Evolutionary conservation across 2,797 vertebrate genomes (phyloP), one percentile per base, ranked within the genome.

Genomic region (Parauchenoglanis ngamensis): DNA sequence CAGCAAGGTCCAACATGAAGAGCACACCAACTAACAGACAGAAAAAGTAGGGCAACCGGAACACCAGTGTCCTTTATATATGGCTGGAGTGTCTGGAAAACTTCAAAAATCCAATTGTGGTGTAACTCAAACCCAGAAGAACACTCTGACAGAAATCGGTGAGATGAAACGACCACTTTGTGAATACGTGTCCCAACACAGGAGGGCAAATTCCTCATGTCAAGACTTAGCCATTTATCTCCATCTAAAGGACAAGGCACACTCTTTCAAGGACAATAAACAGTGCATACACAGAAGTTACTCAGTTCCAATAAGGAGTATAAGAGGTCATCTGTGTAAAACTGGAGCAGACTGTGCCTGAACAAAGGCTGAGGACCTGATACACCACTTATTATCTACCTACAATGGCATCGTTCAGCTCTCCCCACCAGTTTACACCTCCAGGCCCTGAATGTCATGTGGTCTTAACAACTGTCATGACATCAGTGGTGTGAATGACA

Each of bases 401-500:
- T 68, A 83, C 81, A 83, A 83, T 83, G 28, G 63, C 46, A 35
- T 23, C 49, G 15, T 83, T 70, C 63, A 83, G 63, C 63, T 68
- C 35, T 56, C 63, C 7, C 19, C 44, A 83, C n/a, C 28, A 31
- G n/a, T 67, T 83, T 83, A 56, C 65, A 83, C 81, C 81, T 68
- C 63, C 81, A 15, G 81, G 81, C 81, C 63, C 63, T 54, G 63
- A 70, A 35, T 68, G 65, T 83, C 63, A 68, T 70, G 81, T 68
- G 81, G 81, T 68, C 63, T 83, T 83, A 54, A 63, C 46, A 35
- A 70, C 19, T 56, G 81, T 83, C 49, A 83, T 83, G 81, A 83
- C 81, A 83, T 83, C 81, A 83, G 81, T 8, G 81, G 81, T 83
- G 63, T 83, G 46, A 83, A 83, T 83, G 46, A 83, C 81, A 83